Base-by-base conservation (phyloP, 2,113 vertebrate species). In the Rhea americana region DNA sequence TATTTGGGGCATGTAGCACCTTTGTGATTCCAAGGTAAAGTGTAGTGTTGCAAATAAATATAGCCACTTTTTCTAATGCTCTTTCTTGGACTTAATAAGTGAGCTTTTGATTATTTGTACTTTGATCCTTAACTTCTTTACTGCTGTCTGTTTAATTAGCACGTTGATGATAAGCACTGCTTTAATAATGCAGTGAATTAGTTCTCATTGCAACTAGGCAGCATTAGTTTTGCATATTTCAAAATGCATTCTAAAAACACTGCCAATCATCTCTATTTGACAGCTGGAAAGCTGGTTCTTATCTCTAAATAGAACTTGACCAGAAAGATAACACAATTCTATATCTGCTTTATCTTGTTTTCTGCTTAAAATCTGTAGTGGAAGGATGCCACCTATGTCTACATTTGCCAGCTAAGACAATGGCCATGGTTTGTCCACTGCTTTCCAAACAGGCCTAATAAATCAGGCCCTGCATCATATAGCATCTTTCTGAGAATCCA, bases 381-480 rank as follows among this genome's bases (percentile, higher is more conserved):
- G 26, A 80, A 73, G 15, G 43, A 51, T 67, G 63, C 71, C 61
- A 75, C 24, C 13, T 87, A 48, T 53, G 12, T 65, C 48, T 80
- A 17, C 37, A 58, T 48, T 7, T 13, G 24, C 22, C n/a, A 47
- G 26, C 7, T 74, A 14, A 15, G 5, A 0, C 0, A 77, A 66
- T 12, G 26, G 10, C 13, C 8, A 26, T 53, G 30, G 18, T 75
- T 89, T 37, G 19, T 75, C 14, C 13, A 48, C 43, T 1, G 2
- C 12, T 82, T 95, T 94, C 56, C 43, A 93, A 89, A 84, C 9
- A 5, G 51, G 82, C 11, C 3, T 50, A 22, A 39, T 75, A 91
- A 94, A 48, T 10, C 8, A 30, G 45, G 18, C 19, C 21, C 7
- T 56, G 25, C 24, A 8, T 70, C 50, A 21, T 65, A 3, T 16